phyloP scores from a whole-genome alignment of 2,888 invertebrate species.

The Rotaria macrura region DNA sequence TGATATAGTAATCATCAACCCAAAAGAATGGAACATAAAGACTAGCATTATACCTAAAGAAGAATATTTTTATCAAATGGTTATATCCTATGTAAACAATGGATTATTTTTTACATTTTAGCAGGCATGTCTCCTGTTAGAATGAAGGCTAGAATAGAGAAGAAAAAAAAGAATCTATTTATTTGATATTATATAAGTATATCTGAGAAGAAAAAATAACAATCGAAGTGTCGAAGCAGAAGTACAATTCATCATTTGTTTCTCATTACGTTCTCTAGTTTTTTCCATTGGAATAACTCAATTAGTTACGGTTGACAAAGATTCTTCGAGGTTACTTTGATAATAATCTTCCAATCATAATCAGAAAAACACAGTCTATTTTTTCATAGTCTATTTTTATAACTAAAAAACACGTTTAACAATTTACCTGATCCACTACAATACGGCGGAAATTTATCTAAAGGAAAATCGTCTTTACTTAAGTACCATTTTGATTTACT shows the following conservation, averaged over 20 bases:
- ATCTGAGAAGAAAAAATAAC: too few species aligned
- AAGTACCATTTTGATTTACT: conserved; percentile 50
- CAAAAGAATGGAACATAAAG: conserved; percentile 51
- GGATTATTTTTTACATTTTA: background rate
- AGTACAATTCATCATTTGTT: too few species aligned
- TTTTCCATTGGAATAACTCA: background rate
- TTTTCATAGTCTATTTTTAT: too few species aligned
- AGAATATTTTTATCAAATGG: background rate
- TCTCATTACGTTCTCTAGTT: background rate
- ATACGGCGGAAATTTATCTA: conserved; percentile 49
- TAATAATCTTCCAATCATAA: too few species aligned
- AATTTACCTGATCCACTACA: conserved; percentile 49
- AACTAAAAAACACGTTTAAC: too few species aligned
- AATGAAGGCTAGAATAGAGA: background rate
- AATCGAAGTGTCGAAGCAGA: too few species aligned
- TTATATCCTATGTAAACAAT: background rate
- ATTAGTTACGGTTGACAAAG: background rate
- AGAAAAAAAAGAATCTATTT: background rate
- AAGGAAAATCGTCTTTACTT: conserved; percentile 45
- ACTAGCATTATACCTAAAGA: conserved; percentile 53
- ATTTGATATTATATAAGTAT: too few species aligned
- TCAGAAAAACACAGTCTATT: too few species aligned
- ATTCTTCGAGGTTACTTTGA: background rate
- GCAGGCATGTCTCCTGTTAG: background rate
- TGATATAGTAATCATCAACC: conserved; percentile 33